Conservation (phyloP, 2,113 vertebrate genomes). For the Atlantisia rogersi region DNA sequence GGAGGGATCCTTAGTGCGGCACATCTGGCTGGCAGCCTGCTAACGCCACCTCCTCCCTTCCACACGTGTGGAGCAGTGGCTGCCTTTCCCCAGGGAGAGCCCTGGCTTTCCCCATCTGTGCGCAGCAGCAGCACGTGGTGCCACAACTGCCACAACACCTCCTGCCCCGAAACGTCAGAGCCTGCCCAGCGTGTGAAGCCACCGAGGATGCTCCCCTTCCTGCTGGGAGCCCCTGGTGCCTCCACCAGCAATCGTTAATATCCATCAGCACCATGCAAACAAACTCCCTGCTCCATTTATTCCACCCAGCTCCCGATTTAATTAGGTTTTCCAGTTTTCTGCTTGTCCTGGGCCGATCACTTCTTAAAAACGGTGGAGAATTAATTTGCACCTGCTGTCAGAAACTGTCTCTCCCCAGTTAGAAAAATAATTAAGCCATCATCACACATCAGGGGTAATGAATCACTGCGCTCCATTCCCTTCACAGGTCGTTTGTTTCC, state of each 20-base stretch:
- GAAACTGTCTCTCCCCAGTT: slow-evolving; percentile 77
- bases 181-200: rapidly evolving
- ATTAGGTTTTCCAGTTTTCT: slow-evolving; percentile 81
- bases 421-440: slow-evolving; percentile 83
- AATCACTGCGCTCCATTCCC: slow-evolving; percentile 67
- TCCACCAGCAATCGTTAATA: slow-evolving; percentile 66
- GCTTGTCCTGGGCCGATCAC: slow-evolving; percentile 78
- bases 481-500: slow-evolving; percentile 80
- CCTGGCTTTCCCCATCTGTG: not conserved
- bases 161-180: not conserved
- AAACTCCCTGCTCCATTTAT: slow-evolving; percentile 78
- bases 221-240: not conserved
- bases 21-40: not conserved
- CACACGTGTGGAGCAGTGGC: rapidly evolving
- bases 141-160: not conserved
- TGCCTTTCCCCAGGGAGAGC: not conserved
- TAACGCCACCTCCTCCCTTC: rapidly evolving
- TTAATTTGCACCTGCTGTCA: slow-evolving; percentile 87
- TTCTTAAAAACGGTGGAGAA: slow-evolving; percentile 76
- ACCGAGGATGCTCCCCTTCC: not conserved
- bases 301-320: slow-evolving; percentile 78
- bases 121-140: rapidly evolving
- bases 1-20: not conserved
- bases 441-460: slow-evolving; percentile 84
- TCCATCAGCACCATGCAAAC: slow-evolving; percentile 73